Percentiles rank a stretch among this genome's conserved stretches.
Evolutionary conservation across 2,113 vertebrate genomes (phyloP).

Genomic region (Hemibagrus wyckioides): DNA sequence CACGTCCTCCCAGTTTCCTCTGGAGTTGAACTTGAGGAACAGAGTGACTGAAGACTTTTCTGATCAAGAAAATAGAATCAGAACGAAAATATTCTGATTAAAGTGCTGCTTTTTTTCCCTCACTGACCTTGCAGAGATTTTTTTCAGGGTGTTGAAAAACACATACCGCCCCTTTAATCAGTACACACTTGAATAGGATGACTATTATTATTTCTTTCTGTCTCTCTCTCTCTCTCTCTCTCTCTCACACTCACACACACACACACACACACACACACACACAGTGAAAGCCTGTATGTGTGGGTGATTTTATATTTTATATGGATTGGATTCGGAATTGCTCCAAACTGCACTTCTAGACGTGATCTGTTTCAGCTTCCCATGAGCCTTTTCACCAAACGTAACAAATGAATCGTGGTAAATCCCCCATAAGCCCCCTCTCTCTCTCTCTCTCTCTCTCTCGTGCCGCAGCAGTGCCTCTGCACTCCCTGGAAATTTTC

Average conservation of each 20-base stretch:
- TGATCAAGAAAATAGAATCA: not conserved
- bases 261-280: no score
- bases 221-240: no score
- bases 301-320: not conserved
- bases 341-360: not conserved
- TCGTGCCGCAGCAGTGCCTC: not conserved
- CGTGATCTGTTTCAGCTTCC: not conserved
- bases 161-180: not conserved
- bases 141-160: not conserved
- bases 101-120: not conserved
- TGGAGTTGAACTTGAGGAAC: not conserved
- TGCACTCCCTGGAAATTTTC: not conserved
- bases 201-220: no score
- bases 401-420: not conserved
- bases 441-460: no score
- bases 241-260: no score
- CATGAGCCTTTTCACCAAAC: not conserved
- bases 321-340: not conserved
- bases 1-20: not conserved
- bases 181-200: not conserved
- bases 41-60: not conserved
- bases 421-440: not conserved
- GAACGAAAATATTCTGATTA: not conserved
- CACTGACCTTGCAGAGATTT: no score
- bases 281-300: not conserved